Evolutionary conservation across 2,113 vertebrate genomes (phyloP).

Genomic region (Laticauda colubrina): DNA sequence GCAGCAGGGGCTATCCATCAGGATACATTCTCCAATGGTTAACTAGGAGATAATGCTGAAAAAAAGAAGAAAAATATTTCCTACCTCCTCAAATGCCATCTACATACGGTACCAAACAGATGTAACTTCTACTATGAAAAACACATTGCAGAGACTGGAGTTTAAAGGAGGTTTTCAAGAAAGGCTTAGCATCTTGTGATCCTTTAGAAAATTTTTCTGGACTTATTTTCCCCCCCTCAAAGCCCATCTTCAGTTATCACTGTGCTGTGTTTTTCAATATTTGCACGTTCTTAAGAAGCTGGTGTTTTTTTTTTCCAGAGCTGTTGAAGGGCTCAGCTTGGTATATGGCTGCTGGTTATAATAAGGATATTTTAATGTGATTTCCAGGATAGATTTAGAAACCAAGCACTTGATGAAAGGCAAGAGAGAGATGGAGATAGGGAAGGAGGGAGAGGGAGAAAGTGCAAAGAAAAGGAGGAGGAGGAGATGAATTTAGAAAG

Average conservation of each 20-base stretch:
- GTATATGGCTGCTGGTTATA: background rate
- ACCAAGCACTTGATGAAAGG: too few species aligned
- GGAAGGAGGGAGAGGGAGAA: too few species aligned
- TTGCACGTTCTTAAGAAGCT: background rate
- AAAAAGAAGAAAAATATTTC: background rate
- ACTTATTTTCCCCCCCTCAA: background rate
- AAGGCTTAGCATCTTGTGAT: background rate
- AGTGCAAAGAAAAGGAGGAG: too few species aligned
- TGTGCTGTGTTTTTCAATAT: background rate
- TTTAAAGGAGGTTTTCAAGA: background rate
- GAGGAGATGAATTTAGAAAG: too few species aligned
- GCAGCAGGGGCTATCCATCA: background rate
- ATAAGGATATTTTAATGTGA: background rate
- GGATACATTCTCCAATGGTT: background rate
- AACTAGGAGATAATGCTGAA: background rate
- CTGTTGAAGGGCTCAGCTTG: background rate
- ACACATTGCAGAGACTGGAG: background rate
- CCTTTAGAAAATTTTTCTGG: background rate
- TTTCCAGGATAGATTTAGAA: too few species aligned
- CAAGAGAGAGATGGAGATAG: too few species aligned
- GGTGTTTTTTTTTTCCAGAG: background rate
- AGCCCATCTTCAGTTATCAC: background rate
- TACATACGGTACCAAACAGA: background rate
- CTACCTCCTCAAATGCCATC: background rate
- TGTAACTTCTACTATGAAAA: background rate